Conservation (phyloP, 1,140 invertebrate genomes). For the Drosophila pandora region DNA sequence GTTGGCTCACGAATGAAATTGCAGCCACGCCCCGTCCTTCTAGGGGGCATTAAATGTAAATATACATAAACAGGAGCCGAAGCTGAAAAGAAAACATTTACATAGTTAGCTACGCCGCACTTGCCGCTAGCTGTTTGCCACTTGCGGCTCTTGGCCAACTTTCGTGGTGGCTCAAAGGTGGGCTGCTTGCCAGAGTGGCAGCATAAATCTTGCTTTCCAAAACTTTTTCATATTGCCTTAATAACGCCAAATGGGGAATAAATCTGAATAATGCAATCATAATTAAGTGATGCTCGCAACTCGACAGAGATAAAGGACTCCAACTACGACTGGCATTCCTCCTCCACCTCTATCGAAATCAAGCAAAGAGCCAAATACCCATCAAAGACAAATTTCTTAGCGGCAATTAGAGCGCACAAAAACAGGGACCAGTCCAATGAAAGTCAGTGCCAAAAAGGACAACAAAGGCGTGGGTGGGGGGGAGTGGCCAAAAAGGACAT, state of each 20-base stretch:
- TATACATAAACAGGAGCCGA: conserved; percentile 72
- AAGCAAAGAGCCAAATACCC: conserved; percentile 7
- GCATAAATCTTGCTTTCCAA: conserved; percentile 70
- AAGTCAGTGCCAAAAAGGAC: conserved; percentile 26
- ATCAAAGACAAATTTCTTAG: conserved; percentile 44
- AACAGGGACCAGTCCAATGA: conserved; percentile 12
- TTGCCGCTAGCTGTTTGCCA: conserved; percentile 41
- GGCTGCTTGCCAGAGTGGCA: conserved; percentile 20
- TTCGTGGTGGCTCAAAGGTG: conserved; percentile 30
- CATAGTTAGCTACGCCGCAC: conserved; percentile 70
- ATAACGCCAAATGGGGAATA: conserved; percentile 66
- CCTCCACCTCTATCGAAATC: not conserved
- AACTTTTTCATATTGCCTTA: conserved; percentile 62
- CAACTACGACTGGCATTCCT: conserved; percentile 2
- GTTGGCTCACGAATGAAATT: conserved; percentile 60
- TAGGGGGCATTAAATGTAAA: conserved; percentile 69
- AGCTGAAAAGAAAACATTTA: conserved; percentile 67
- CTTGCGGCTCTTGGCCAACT: conserved; percentile 54
- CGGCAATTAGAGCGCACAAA: conserved; percentile 31
- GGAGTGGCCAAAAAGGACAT: conserved; percentile 25
- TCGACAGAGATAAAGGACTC: conserved; percentile 4
- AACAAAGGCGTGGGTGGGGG: not conserved
- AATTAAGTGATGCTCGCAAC: conserved; percentile 58
- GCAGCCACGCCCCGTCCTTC: conserved; percentile 38
- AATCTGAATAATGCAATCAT: conserved; percentile 69